Evolutionary conservation across 2,113 vertebrate species (phyloP), one percentile per base, ranked within the genome.

Genomic region (Climacteris rufus): DNA sequence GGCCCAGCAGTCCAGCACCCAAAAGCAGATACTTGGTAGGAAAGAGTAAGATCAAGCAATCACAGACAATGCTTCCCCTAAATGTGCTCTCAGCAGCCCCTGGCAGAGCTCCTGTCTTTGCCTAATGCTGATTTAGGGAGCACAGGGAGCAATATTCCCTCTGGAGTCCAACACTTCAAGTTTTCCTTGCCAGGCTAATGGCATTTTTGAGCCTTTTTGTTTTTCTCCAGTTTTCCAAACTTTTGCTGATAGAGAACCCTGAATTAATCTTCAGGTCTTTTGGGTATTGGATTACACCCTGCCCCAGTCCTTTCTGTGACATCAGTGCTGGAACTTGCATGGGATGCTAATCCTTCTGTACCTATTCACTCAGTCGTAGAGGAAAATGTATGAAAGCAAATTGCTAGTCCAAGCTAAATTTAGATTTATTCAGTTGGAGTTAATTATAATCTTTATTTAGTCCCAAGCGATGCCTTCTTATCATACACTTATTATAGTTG

Each of bases 391-490:
- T 94, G 93, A 94, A 93, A 94, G 97, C 96, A 97, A 97, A 96
- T 94, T 92, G 95, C 97, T 90, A 92, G 97, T 80, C 96, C 83
- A 84, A 89, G 93, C 97, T 98, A 97, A 98, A 97, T 98, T 96
- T 97, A 97, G 98, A 97, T 98, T 98, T 97, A 98, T 98, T 98
- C 97, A 97, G 96, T 90, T 88, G 96, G 97, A 98, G 96, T 98
- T 98, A 98, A 98, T 98, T 98, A 98, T 98, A 97, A 98, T 98
- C 98, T 98, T 98, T 98, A 98, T 98, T 98, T 97, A 97, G 97
- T 98, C 98, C 97, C 97, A 94, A 97, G 95, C 66, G 97, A 98
- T 97, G 96, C 97, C 95, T 97, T 96, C 97, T 98, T 98, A 98
- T 98, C 96, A 85, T 97, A 95, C 74, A 76, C 97, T 98, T 98